A percentile compares a stretch with the other conserved stretches of the same genome.
phyloP scores from a whole-genome alignment of 2,797 vertebrate genomes.

The Anomalospiza imberbis region DNA sequence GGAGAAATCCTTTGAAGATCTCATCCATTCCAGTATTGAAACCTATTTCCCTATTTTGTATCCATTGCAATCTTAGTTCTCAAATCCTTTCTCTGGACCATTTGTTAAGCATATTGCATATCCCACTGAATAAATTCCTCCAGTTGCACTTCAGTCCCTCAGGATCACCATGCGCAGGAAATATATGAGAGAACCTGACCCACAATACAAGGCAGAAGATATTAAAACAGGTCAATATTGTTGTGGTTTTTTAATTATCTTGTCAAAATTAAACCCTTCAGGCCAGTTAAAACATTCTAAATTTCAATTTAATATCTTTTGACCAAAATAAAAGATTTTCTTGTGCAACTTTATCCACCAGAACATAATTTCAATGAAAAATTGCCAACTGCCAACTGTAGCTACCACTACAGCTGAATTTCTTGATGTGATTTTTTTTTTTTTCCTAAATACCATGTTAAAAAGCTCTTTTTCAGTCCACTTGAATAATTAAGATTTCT shows the following conservation, averaged over 20 bases:
- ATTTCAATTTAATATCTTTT: background rate
- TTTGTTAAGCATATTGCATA: background rate
- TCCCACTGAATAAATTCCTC: background rate
- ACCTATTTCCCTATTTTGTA: background rate
- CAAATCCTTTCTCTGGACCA: background rate
- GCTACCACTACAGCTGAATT: background rate
- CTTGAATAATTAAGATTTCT: background rate
- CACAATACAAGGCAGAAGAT: background rate
- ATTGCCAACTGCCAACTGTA: background rate
- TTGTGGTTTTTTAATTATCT: fast-evolving
- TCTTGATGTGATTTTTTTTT: background rate
- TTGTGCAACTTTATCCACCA: background rate
- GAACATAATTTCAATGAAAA: background rate
- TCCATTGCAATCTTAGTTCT: background rate
- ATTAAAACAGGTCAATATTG: background rate
- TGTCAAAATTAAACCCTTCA: background rate
- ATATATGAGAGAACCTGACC: background rate
- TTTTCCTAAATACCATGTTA: background rate
- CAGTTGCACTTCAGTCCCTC: background rate
- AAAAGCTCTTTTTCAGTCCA: background rate
- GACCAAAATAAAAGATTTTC: background rate
- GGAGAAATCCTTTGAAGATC: background rate
- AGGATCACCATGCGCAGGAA: background rate
- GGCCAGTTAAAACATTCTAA: background rate
- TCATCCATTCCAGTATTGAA: background rate